Evolutionary conservation across 2,888 invertebrate species (phyloP).

Genomic region (Arenicola marina): DNA sequence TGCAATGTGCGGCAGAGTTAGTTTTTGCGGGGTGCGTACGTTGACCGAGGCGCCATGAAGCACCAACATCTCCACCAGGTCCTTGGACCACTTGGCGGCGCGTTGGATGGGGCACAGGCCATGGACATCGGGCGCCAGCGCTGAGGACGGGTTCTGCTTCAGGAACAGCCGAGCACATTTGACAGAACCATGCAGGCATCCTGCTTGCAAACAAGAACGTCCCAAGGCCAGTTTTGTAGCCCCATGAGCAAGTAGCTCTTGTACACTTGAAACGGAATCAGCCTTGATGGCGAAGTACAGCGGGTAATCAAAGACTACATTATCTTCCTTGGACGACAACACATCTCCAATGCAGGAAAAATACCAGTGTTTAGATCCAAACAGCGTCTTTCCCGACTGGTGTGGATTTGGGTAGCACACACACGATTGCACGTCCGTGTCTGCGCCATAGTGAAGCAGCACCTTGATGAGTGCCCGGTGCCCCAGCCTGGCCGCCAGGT

Average conservation of each 20-base stretch:
- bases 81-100: constrained; percentile 3
- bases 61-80: neutral
- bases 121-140: neutral
- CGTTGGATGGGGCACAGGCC: neutral
- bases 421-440: constrained; percentile 2
- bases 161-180: neutral
- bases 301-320: constrained; percentile 2
- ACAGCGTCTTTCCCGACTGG: neutral
- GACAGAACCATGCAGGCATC: neutral
- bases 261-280: constrained; percentile 1
- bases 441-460: constrained; percentile 3
- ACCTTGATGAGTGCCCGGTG: neutral
- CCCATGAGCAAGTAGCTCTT: neutral
- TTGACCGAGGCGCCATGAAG: constrained; percentile 2
- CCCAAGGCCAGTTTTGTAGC: neutral
- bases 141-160: neutral
- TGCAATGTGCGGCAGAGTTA: no score
- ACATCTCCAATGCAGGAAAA: constrained; percentile 1
- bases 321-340: neutral
- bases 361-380: neutral
- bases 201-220: neutral
- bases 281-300: constrained; percentile 4
- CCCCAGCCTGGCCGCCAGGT: constrained; percentile 8
- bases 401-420: constrained; percentile 5
- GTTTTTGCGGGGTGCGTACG: neutral